Conservation (phyloP, 2,797 vertebrate species). For the Prionace glauca region DNA sequence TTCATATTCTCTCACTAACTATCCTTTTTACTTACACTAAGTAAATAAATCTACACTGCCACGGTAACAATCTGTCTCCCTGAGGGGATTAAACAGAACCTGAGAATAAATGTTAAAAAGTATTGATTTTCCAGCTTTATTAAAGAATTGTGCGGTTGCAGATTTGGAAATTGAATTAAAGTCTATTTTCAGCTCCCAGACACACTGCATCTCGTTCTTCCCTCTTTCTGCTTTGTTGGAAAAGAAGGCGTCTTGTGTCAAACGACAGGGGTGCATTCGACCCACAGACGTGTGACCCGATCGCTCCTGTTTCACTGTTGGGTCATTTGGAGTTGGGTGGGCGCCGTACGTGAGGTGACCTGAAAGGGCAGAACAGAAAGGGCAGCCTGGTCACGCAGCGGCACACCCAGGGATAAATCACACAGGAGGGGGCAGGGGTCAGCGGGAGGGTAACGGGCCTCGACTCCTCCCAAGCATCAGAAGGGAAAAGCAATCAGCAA, state of each 20-base stretch:
- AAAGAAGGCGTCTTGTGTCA: not conserved
- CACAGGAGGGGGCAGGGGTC: not conserved
- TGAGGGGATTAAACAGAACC: not conserved
- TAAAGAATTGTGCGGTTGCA: not conserved
- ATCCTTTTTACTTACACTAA: not conserved
- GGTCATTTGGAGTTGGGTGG: not conserved
- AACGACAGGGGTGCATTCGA: not conserved
- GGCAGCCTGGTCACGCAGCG: not conserved
- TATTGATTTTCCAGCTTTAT: not conserved
- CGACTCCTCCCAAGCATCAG: not conserved
- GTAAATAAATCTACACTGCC: not conserved
- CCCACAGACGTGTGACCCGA: not conserved
- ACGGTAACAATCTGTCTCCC: not conserved
- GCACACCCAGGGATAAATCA: not conserved
- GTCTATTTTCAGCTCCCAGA: not conserved
- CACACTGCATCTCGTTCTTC: not conserved
- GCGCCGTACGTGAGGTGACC: not conserved
- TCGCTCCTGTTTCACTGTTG: not conserved
- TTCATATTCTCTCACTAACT: not conserved
- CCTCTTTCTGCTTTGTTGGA: not conserved
- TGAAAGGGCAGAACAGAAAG: not conserved
- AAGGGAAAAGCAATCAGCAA: not conserved
- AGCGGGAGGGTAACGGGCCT: not conserved
- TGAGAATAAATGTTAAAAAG: not conserved
- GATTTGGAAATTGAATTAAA: not conserved